Evolutionary conservation across 2,113 vertebrate genomes (phyloP).

Genomic region (Verasper variegatus): DNA sequence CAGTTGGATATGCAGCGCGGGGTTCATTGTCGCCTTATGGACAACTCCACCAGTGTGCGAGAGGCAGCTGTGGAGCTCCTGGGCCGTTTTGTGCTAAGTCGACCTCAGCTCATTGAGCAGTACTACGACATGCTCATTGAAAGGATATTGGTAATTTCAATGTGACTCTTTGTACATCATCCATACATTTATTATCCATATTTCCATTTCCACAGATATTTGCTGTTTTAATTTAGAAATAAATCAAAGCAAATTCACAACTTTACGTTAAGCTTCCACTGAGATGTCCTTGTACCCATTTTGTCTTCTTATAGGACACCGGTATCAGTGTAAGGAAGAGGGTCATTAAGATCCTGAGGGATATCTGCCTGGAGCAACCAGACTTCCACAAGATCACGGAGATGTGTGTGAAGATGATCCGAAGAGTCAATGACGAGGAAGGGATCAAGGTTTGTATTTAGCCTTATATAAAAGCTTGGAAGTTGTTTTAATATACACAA

Average conservation of each 20-base stretch:
- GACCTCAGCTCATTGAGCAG: constrained; percentile 97
- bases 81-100: constrained; percentile 95
- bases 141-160: constrained; percentile 76
- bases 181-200: neutral
- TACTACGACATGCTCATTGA: constrained; percentile 99
- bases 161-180: neutral
- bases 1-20: constrained; percentile 98
- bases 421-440: constrained; percentile 98
- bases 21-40: constrained; percentile 97
- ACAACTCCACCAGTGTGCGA: constrained; percentile 97
- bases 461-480: neutral
- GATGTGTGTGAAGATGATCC: constrained; percentile 99
- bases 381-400: constrained; percentile 98
- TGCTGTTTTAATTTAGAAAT: neutral
- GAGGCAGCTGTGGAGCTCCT: constrained; percentile 97
- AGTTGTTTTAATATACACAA: neutral
- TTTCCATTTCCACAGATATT: neutral
- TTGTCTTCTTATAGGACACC: constrained; percentile 87
- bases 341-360: constrained; percentile 97
- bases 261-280: neutral
- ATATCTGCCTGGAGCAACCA: constrained; percentile 98
- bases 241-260: neutral
- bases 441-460: constrained; percentile 93
- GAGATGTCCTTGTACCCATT: neutral
- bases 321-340: constrained; percentile 98